Conservation (phyloP, 2,797 vertebrate species). For the Euphonia xanthogaster region DNA sequence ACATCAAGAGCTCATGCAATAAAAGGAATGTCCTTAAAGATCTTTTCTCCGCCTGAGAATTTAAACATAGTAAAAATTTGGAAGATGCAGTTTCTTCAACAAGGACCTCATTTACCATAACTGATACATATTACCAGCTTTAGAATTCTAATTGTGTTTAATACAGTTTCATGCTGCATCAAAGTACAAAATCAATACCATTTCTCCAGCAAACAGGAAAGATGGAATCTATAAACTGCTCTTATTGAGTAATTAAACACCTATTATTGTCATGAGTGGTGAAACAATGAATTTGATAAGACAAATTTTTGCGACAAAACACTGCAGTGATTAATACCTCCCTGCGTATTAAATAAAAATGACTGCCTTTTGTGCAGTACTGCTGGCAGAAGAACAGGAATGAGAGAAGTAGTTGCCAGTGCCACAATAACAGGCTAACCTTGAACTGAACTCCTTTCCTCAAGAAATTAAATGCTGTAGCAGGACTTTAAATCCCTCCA, state of each 20-base stretch:
- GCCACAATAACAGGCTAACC: conserved; percentile 87
- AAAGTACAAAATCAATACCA: conserved; percentile 94
- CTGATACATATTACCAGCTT: conserved; percentile 80
- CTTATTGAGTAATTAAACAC: conserved; percentile 99
- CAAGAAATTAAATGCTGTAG: conserved; percentile 86
- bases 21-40: conserved; percentile 31
- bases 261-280: conserved; percentile 96
- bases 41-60: conserved; percentile 19
- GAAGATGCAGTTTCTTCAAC: conserved; percentile 46
- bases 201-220: conserved; percentile 92
- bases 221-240: conserved; percentile 95
- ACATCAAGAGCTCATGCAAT: background rate
- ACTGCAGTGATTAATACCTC: conserved; percentile 90
- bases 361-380: conserved; percentile 84
- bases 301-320: conserved; percentile 89
- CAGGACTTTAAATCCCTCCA: conserved; percentile 86
- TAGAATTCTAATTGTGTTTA: conserved; percentile 92
- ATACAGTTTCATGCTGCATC: conserved; percentile 92
- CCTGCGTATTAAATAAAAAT: conserved; percentile 83
- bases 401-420: conserved; percentile 78
- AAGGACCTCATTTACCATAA: conserved; percentile 69
- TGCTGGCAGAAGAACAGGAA: conserved; percentile 79
- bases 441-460: conserved; percentile 87
- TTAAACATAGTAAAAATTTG: conserved; percentile 39
- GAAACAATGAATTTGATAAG: conserved; percentile 96